These are phyloP conservation scores for Patella ulyssiponensis DNA, from an alignment of 2,888 invertebrate species.

Conservation along the genomic window DNA sequence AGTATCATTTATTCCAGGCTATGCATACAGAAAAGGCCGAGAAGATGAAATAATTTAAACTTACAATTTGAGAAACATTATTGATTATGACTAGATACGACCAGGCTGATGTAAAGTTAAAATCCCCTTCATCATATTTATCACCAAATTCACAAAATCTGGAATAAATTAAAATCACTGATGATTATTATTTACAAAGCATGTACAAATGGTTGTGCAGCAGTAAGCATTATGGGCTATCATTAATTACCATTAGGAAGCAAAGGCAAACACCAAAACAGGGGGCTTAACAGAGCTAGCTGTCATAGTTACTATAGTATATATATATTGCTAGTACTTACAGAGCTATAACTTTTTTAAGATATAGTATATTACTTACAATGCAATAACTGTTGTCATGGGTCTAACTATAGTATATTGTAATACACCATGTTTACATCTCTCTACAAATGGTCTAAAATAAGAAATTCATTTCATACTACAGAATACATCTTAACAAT, in stretches of 20 bases:
- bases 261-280: too few species aligned
- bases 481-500: not conserved
- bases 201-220: not conserved
- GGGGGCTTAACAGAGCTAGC: too few species aligned
- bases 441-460: constrained; percentile 89
- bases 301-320: too few species aligned
- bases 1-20: too few species aligned
- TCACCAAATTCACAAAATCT: constrained; percentile 88
- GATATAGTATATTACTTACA: constrained; percentile 77
- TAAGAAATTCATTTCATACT: constrained; percentile 34
- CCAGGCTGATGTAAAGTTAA: constrained; percentile 85
- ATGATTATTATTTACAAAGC: not conserved
- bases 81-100: constrained; percentile 90
- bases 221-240: not conserved
- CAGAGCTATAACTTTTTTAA: too few species aligned
- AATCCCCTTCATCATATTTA: constrained; percentile 93
- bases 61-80: constrained; percentile 91
- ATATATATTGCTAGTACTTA: too few species aligned
- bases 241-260: not conserved
- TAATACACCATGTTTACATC: constrained; percentile 95
- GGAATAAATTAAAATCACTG: constrained; percentile 57
- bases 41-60: constrained; percentile 38
- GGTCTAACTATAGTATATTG: constrained; percentile 95
- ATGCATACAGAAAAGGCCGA: too few species aligned
- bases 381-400: constrained; percentile 88